phyloP scores from a whole-genome alignment of 2,113 vertebrate genomes.

The Pica pica region DNA sequence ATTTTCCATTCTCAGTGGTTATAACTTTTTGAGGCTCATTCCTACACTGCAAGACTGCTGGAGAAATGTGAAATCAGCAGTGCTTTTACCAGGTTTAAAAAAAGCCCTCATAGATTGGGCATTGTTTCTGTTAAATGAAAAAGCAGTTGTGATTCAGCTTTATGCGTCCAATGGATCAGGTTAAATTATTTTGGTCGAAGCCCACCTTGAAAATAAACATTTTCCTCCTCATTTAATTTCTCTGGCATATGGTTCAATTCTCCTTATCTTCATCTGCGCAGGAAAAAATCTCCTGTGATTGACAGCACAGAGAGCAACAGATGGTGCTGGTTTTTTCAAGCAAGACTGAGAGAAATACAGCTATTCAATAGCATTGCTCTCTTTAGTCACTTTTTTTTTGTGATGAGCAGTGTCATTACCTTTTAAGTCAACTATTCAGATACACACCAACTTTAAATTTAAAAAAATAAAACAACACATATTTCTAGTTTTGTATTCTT shows the following conservation, averaged over 20 bases:
- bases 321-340: constrained; percentile 17
- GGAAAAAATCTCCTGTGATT: not conserved
- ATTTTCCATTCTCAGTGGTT: not conserved
- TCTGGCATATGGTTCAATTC: not conserved
- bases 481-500: not conserved
- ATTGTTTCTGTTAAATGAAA: constrained; percentile 1
- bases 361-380: not conserved
- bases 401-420: not conserved
- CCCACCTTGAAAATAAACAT: not conserved
- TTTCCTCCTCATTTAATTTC: not conserved
- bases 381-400: not conserved
- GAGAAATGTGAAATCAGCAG: not conserved
- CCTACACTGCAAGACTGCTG: not conserved
- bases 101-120: not conserved
- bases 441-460: not conserved
- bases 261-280: not conserved
- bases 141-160: not conserved
- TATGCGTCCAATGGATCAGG: not conserved
- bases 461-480: not conserved
- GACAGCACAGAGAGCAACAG: constrained; percentile 15
- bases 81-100: not conserved
- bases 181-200: not conserved
- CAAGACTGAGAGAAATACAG: not conserved
- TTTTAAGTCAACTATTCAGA: not conserved
- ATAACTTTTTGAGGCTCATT: not conserved